Percentiles rank a stretch among this genome's conserved stretches.
phyloP scores from a whole-genome alignment of 2,113 vertebrate genomes.

The Halichoerus grypus region DNA sequence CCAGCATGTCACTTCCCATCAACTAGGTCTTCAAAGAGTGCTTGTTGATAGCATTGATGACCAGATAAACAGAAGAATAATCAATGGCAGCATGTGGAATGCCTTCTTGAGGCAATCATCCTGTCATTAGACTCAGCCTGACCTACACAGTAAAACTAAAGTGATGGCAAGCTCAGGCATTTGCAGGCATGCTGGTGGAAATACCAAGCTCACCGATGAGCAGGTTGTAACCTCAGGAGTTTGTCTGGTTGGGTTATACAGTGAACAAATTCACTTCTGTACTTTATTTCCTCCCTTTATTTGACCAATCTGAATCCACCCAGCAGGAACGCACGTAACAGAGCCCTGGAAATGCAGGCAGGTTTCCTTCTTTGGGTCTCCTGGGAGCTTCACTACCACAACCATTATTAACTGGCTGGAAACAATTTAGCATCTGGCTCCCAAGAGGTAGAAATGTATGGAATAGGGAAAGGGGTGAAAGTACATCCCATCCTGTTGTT shows the following conservation, averaged over 20 bases:
- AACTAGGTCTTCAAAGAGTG: not conserved
- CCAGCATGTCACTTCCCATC: not conserved
- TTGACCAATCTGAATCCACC: not conserved
- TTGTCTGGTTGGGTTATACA: not conserved
- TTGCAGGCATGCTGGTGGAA: not conserved
- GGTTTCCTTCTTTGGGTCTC: not conserved
- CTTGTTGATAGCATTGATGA: not conserved
- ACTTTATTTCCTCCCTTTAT: constrained; percentile 57
- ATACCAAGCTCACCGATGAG: not conserved
- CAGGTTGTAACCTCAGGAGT: not conserved
- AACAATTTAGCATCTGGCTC: constrained; percentile 69
- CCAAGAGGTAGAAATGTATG: constrained; percentile 27
- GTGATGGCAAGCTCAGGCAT: not conserved
- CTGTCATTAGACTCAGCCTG: not conserved
- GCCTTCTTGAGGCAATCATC: not conserved
- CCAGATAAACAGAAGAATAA: not conserved
- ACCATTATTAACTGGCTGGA: constrained; percentile 63
- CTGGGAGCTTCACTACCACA: constrained; percentile 15
- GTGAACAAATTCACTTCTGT: not conserved
- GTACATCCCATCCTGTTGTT: constrained; percentile 15
- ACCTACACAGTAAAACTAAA: not conserved
- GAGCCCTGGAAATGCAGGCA: constrained; percentile 8
- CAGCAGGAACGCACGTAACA: not conserved
- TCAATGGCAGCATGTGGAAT: not conserved
- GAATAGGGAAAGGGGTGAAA: constrained; percentile 43